Evolutionary conservation across 1,140 invertebrate species (phyloP).

Genomic region (Dermatophagoides farinae): DNA sequence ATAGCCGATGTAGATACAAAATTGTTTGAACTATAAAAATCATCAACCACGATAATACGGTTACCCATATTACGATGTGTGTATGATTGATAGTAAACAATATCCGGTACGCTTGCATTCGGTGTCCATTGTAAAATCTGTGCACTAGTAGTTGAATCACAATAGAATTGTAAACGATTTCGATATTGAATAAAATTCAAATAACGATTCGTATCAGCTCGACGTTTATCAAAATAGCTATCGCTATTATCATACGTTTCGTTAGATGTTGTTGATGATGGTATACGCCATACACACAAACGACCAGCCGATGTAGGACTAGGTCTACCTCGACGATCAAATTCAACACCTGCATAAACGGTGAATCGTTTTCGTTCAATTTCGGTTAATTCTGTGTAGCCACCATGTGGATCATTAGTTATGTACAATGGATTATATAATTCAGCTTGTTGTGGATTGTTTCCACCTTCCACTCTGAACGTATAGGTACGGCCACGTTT

Average conservation of each 20-base stretch:
- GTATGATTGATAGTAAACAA: conserved; percentile 82
- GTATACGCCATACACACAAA: conserved; percentile 47
- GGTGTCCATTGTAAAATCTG: conserved; percentile 52
- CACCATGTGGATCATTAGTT: conserved; percentile 60
- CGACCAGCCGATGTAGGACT: conserved; percentile 38
- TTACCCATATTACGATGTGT: conserved; percentile 75
- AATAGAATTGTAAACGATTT: conserved; percentile 14
- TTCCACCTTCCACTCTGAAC: conserved; percentile 35
- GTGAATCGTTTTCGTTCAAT: conserved; percentile 39
- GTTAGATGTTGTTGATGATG: conserved; percentile 12
- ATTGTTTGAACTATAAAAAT: conserved; percentile 9
- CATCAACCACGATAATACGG: conserved; percentile 63
- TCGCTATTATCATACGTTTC: conserved; percentile 23
- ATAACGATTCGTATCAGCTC: conserved; percentile 38
- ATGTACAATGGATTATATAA: conserved; percentile 81
- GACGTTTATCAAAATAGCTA: conserved; percentile 36
- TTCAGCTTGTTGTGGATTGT: conserved; percentile 65
- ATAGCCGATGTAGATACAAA: background rate
- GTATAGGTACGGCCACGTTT: conserved; percentile 61
- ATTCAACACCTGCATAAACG: conserved; percentile 65
- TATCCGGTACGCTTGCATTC: conserved; percentile 70
- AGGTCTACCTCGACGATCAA: conserved; percentile 42
- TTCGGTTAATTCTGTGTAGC: conserved; percentile 49
- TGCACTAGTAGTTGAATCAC: conserved; percentile 26
- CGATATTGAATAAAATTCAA: conserved; percentile 14